A percentile compares a stretch with the other conserved stretches of the same genome.
phyloP scores from a whole-genome alignment of 2,797 vertebrate genomes.

The Anguilla megastoma region DNA sequence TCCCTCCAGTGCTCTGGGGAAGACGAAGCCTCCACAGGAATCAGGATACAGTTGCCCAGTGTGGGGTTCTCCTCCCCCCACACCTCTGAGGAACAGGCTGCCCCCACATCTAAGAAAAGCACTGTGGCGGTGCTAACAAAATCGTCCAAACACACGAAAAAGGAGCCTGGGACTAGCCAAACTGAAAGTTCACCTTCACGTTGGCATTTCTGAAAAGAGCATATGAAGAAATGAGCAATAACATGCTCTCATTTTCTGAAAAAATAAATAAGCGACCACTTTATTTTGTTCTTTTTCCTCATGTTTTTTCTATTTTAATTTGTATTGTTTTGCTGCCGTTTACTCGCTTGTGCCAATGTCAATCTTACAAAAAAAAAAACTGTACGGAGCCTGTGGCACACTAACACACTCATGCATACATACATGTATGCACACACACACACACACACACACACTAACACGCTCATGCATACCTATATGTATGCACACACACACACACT shows the following conservation, averaged over 20 bases:
- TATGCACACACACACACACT: too few relatives aligned
- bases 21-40: conserved; percentile 62
- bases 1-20: conserved; percentile 59
- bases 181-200: conserved; percentile 50
- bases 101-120: conserved; percentile 57
- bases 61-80: conserved; percentile 67
- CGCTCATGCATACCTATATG: too few relatives aligned
- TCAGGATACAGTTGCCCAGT: conserved; percentile 73
- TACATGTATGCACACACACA: neutral
- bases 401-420: neutral
- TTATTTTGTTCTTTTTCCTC: conserved; percentile 28
- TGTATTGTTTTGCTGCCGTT: conserved; percentile 20
- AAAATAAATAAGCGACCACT: conserved; percentile 25
- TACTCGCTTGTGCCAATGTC: neutral
- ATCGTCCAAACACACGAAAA: conserved; percentile 63
- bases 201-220: conserved; percentile 50
- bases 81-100: conserved; percentile 59
- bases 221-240: neutral
- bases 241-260: neutral
- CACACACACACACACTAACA: neutral
- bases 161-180: conserved; percentile 63
- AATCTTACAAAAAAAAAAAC: neutral
- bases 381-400: neutral
- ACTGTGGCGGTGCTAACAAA: conserved; percentile 62
- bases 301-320: conserved; percentile 21